Evolutionary conservation across 1,140 invertebrate species (phyloP).

Genomic region (Manduca sexta): DNA sequence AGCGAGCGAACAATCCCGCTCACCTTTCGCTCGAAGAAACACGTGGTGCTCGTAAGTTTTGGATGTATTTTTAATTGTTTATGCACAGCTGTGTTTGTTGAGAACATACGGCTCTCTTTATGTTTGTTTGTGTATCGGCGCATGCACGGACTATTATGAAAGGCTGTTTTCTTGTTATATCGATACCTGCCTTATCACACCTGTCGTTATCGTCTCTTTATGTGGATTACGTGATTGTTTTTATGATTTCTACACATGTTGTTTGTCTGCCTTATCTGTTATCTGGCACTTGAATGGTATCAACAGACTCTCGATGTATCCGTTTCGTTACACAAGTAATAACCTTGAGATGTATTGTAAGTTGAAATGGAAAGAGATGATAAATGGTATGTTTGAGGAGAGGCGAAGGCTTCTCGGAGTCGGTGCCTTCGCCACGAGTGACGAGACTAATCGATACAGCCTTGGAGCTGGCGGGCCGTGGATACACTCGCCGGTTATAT

Average conservation of each 20-base stretch:
- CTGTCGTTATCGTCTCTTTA: conserved; percentile 26
- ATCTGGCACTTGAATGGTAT: conserved; percentile 8
- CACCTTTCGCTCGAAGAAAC: conserved; percentile 57
- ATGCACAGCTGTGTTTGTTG: background rate
- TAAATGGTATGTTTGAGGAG: conserved; percentile 7
- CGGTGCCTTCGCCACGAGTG: conserved; percentile 4
- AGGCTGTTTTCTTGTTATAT: conserved; percentile 22
- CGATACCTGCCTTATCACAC: conserved; percentile 30
- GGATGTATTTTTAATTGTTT: conserved; percentile 2
- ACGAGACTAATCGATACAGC: conserved; percentile 18
- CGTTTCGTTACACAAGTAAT: background rate
- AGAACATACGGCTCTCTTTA: too few species aligned
- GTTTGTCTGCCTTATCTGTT: conserved; percentile 9
- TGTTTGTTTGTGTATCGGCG: too few species aligned
- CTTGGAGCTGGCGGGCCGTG: conserved; percentile 17
- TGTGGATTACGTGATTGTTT: conserved; percentile 29
- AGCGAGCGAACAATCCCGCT: conserved; percentile 34
- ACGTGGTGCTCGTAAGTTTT: conserved; percentile 72
- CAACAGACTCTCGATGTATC: background rate
- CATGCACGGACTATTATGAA: conserved; percentile 6
- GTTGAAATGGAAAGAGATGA: background rate
- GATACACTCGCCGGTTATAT: conserved; percentile 16
- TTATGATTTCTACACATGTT: conserved; percentile 21
- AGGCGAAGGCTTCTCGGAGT: conserved; percentile 9
- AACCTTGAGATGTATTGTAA: conserved; percentile 10